Base-by-base conservation (phyloP, 2,797 vertebrate species). In the Malurus leucopterus region DNA sequence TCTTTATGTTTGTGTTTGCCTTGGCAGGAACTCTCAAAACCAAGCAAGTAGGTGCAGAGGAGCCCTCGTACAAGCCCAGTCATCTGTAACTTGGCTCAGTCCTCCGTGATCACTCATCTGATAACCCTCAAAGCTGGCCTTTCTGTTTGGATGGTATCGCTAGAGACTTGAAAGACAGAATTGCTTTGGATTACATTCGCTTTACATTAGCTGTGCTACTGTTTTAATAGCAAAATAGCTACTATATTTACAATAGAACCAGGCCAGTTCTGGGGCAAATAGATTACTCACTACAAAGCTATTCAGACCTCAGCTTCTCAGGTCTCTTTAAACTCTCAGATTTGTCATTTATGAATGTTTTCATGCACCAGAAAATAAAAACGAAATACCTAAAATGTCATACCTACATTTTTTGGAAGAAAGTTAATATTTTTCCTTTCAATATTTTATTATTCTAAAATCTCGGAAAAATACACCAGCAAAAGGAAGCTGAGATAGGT, bases 1-100 rank as follows among this genome's bases (percentile, higher is more conserved):
- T 43, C 80, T 84, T 78, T 57, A 22, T 79, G 65, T 83, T 90
- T 93, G 59, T 86, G 70, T 92, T 94, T 93, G 87, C 54, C 73
- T 96, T 95, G 94, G 85, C 94, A 82, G 27, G 17, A 64, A 47
- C 72, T 51, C 84, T 84, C 36, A 90, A 92, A 94, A 89, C 76
- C 6, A 8, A 78, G 59, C 29, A 3, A 86, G 73, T 73, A 50
- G 71, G 75, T 30, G 24, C 5, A 18, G 88, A 93, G 91, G 75
- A 84, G 62, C 36, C 59, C 24, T 12, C 0, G 6, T 61, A 63
- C 93, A 94, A 94, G 87, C 73, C 73, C 62, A 72, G 78, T 84
- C 86, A 49, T 72, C 89, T 87, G 67, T 78, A 58, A 40, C 54
- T 75, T 73, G 84, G 50, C 38, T 77, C 43, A 61, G 47, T 40